These are phyloP conservation scores for Linhomoeus sp. DNA, from an alignment of 2,888 invertebrate genomes.

Conservation along the genomic window DNA sequence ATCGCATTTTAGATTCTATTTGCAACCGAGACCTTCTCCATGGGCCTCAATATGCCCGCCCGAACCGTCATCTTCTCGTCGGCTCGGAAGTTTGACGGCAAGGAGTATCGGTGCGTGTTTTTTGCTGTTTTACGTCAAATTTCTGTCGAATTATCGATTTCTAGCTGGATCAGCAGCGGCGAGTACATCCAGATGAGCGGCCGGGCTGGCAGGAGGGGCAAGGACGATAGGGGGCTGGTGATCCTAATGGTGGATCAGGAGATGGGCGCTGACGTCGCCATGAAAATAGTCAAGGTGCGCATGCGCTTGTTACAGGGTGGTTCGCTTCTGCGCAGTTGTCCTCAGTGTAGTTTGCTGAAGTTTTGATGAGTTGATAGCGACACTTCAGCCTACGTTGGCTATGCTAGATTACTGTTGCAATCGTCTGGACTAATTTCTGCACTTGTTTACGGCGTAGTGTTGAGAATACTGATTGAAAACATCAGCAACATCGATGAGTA, in stretches of 20 bases:
- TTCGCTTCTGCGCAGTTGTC: background rate
- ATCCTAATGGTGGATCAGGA: constrained; percentile 97
- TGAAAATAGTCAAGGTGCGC: constrained; percentile 42
- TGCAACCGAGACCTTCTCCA: constrained; percentile 98
- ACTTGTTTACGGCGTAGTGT: no score
- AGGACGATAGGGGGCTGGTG: constrained; percentile 86
- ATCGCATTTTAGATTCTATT: constrained; percentile 48
- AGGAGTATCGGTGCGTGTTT: constrained; percentile 64
- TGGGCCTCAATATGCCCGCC: constrained; percentile 99
- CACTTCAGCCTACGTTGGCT: background rate
- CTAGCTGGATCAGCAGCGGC: constrained; percentile 42
- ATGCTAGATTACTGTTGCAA: background rate
- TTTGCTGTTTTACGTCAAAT: constrained; percentile 2
- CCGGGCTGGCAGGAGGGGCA: constrained; percentile 81
- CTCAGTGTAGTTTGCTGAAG: background rate
- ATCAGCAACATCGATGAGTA: no score
- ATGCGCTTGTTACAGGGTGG: background rate
- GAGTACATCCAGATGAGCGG: constrained; percentile 99
- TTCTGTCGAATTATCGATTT: constrained; percentile 27
- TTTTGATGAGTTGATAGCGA: background rate
- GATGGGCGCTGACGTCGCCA: constrained; percentile 42
- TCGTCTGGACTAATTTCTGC: no score
- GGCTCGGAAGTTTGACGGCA: constrained; percentile 88
- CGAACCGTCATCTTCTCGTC: constrained; percentile 91
- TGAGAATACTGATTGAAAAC: no score